Evolutionary conservation across 1,140 invertebrate genomes (phyloP).

Genomic region (Stegodyphus mimosarum): DNA sequence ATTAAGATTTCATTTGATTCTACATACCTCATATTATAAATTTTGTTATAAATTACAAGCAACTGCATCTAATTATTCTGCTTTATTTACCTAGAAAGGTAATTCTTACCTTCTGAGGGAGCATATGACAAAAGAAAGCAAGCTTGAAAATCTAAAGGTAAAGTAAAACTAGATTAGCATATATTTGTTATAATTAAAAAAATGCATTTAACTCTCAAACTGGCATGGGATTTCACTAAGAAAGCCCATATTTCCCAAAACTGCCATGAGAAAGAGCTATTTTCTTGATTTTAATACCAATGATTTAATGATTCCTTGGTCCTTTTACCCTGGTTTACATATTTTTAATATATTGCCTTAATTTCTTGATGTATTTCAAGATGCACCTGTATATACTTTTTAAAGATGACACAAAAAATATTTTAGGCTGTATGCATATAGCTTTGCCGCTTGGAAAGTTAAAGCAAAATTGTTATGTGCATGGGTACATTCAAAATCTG

Average conservation of each 20-base stretch:
- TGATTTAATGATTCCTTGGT: neutral
- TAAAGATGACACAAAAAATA: neutral
- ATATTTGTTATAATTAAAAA: neutral
- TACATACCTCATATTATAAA: neutral
- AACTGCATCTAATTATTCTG: neutral
- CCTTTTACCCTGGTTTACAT: neutral
- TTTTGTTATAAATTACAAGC: constrained; percentile 21
- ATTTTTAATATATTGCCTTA: neutral
- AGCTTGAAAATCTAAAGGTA: constrained; percentile 65
- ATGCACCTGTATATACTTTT: too few species aligned
- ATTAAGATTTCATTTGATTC: neutral
- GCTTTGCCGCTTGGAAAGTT: neutral
- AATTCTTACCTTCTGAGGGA: constrained; percentile 68
- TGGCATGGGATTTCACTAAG: too few species aligned
- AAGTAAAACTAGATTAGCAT: constrained; percentile 1
- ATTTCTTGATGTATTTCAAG: too few species aligned
- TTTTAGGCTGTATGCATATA: neutral
- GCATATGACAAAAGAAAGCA: constrained; percentile 66
- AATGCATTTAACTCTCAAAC: neutral
- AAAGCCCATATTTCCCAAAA: too few species aligned
- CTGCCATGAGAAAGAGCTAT: too few species aligned
- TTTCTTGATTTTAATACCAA: neutral
- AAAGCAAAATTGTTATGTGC: neutral
- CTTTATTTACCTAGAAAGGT: constrained; percentile 63
- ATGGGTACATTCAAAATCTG: neutral